Evolutionary conservation across 2,113 vertebrate genomes (phyloP).

Genomic region (Nicator chloris): DNA sequence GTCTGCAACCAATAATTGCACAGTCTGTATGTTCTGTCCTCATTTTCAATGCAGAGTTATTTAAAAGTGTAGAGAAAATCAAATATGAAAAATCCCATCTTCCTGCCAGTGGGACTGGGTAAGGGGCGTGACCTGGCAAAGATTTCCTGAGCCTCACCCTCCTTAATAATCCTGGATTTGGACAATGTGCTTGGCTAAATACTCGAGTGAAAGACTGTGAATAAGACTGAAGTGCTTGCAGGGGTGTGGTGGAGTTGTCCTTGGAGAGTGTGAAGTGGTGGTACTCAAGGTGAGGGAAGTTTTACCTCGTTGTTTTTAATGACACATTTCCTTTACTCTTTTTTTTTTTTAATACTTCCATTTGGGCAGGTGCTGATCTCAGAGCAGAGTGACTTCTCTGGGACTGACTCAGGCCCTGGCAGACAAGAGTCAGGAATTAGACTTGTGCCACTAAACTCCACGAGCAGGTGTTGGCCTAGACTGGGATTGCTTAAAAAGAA

Average conservation of each 20-base stretch:
- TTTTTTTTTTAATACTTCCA: not conserved
- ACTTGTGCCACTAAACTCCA: not conserved
- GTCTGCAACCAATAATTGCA: not conserved
- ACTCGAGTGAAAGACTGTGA: not conserved
- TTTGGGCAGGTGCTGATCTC: not conserved
- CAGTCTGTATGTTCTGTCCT: not conserved
- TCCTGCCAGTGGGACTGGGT: not conserved
- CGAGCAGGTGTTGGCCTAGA: not conserved
- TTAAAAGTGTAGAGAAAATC: not conserved
- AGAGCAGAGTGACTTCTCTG: not conserved
- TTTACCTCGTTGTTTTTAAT: constrained; percentile 28
- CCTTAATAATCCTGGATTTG: not conserved
- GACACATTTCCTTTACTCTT: not conserved
- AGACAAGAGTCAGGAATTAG: not conserved
- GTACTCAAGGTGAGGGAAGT: not conserved
- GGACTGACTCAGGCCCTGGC: not conserved
- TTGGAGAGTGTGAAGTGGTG: not conserved
- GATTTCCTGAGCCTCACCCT: not conserved
- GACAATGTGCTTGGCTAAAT: not conserved
- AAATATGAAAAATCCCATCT: not conserved
- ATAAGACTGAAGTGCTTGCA: not conserved
- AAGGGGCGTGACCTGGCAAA: not conserved
- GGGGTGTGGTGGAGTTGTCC: not conserved
- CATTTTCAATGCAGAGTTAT: not conserved
- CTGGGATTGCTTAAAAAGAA: not conserved